Conservation (phyloP, 2,113 vertebrate species). For the Indri indri region DNA sequence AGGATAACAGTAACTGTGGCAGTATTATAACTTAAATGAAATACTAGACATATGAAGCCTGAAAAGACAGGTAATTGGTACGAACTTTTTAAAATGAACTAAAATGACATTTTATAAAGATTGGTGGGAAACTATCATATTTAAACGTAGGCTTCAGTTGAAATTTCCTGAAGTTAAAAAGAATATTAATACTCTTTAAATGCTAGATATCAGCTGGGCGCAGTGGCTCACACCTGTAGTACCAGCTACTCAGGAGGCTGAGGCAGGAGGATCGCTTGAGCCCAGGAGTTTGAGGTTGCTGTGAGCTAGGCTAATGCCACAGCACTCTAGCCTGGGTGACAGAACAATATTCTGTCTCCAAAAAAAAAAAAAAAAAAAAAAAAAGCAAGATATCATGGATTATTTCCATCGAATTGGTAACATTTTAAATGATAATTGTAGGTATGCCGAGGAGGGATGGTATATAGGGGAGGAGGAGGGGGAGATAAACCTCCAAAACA, state of each 20-base stretch:
- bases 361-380: no score
- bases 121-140: not conserved
- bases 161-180: constrained; percentile 13
- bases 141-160: not conserved
- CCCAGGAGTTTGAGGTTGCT: no score
- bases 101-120: not conserved
- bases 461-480: not conserved
- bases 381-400: not conserved
- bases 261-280: no score
- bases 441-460: not conserved
- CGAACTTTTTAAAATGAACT: not conserved
- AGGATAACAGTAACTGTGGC: constrained; percentile 63
- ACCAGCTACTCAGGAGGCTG: no score
- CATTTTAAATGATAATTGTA: not conserved
- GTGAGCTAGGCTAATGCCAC: no score
- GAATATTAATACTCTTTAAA: not conserved
- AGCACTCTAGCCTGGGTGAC: no score
- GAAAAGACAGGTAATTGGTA: not conserved
- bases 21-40: constrained; percentile 45
- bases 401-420: not conserved
- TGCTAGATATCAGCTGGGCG: not conserved
- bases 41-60: not conserved
- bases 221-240: no score
- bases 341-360: no score
- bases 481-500: not conserved